phyloP scores from a whole-genome alignment of 2,113 vertebrate species.

The Eupsittula cactorum region DNA sequence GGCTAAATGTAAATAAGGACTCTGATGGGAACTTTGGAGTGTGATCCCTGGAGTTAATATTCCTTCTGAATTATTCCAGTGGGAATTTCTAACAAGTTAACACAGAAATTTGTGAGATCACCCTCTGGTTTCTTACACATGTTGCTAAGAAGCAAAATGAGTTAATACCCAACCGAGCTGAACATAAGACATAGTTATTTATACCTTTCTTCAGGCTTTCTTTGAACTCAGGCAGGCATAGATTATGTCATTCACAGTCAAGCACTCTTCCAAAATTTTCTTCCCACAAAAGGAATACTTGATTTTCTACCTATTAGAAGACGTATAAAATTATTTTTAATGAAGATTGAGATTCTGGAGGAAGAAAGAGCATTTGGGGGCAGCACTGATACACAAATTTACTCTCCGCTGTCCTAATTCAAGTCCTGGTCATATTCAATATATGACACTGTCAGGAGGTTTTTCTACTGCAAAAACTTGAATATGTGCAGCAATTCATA shows the following conservation, averaged over 20 bases:
- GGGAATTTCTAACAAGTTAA: background rate
- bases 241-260: background rate
- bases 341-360: background rate
- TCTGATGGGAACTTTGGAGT: background rate
- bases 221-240: background rate
- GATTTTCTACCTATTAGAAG: background rate
- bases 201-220: background rate
- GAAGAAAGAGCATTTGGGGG: background rate
- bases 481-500: background rate
- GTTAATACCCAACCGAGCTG: background rate
- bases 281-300: background rate
- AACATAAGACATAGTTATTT: background rate
- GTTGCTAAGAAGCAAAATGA: background rate
- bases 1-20: background rate
- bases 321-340: background rate
- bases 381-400: background rate
- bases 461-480: background rate
- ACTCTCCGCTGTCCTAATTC: background rate
- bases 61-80: background rate
- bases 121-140: background rate
- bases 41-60: background rate
- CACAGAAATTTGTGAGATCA: background rate
- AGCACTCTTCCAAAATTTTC: background rate
- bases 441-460: background rate
- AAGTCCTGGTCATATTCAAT: background rate